Percentiles rank a stretch among this genome's conserved stretches.
Evolutionary conservation across 2,888 invertebrate species (phyloP).

Genomic region (Andrena flavipes): DNA sequence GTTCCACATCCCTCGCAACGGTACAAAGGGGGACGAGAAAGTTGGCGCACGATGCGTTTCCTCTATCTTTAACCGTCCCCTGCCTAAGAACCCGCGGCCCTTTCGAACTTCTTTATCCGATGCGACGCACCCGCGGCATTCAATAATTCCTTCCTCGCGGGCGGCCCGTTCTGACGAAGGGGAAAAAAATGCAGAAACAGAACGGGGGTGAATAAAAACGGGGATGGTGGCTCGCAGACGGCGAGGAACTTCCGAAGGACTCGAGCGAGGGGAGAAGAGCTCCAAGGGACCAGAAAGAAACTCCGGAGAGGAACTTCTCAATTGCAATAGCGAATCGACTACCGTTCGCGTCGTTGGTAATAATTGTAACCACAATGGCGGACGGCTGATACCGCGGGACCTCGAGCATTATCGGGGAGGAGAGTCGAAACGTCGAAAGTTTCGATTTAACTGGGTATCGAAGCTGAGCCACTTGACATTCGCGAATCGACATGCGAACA

Average conservation of each 20-base stretch:
- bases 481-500: background rate
- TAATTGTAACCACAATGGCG: conserved; percentile 4
- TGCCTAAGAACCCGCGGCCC: conserved; percentile 35
- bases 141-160: conserved; percentile 49
- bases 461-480: conserved; percentile 1
- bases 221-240: conserved; percentile 25
- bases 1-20: too few relatives aligned
- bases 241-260: conserved; percentile 26
- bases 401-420: background rate
- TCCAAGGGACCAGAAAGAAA: conserved; percentile 5
- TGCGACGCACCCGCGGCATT: conserved; percentile 51
- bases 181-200: conserved; percentile 21
- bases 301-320: conserved; percentile 9
- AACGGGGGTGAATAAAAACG: conserved; percentile 37
- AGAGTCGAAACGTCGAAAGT: background rate
- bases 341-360: background rate
- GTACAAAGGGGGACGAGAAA: conserved; percentile 1
- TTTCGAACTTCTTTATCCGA: conserved; percentile 54
- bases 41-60: conserved; percentile 43
- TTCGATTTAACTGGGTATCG: background rate
- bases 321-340: conserved; percentile 29
- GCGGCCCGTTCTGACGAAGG: background rate
- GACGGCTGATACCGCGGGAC: background rate
- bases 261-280: background rate
- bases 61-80: conserved; percentile 51